These are phyloP conservation scores for Elmis aenea DNA, from an alignment of 2,888 invertebrate species.

Conservation along the genomic window DNA sequence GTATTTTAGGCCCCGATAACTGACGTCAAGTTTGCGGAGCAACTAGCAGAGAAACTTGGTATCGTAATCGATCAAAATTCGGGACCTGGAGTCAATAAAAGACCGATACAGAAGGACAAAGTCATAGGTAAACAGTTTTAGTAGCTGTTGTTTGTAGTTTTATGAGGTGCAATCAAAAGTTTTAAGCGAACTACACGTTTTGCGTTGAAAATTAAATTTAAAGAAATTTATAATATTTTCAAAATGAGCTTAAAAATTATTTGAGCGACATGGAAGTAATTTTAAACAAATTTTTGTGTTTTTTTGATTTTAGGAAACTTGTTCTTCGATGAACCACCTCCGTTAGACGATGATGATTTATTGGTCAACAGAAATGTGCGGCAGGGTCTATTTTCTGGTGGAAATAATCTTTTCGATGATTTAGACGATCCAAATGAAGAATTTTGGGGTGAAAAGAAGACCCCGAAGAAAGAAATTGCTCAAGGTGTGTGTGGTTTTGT, in stretches of 20 bases:
- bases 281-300: conserved; percentile 1
- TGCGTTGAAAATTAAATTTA: no score
- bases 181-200: no score
- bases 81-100: conserved; percentile 45
- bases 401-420: conserved; percentile 43
- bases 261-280: no score
- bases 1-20: conserved; percentile 27
- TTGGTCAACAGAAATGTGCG: conserved; percentile 15
- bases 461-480: conserved; percentile 7
- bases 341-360: conserved; percentile 40
- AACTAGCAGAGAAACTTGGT: conserved; percentile 56
- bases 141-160: no score
- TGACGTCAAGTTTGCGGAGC: conserved; percentile 53
- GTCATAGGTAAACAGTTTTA: conserved; percentile 3
- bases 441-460: conserved; percentile 15
- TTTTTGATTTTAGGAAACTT: conserved; percentile 33
- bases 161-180: no score
- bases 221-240: no score
- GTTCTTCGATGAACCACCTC: conserved; percentile 56
- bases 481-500: no score
- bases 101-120: conserved; percentile 40
- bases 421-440: conserved; percentile 40
- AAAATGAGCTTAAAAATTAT: no score
- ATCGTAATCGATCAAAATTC: conserved; percentile 41
- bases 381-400: conserved; percentile 37